Conservation (phyloP, 2,888 invertebrate genomes). For the Nomada ferruginata region DNA sequence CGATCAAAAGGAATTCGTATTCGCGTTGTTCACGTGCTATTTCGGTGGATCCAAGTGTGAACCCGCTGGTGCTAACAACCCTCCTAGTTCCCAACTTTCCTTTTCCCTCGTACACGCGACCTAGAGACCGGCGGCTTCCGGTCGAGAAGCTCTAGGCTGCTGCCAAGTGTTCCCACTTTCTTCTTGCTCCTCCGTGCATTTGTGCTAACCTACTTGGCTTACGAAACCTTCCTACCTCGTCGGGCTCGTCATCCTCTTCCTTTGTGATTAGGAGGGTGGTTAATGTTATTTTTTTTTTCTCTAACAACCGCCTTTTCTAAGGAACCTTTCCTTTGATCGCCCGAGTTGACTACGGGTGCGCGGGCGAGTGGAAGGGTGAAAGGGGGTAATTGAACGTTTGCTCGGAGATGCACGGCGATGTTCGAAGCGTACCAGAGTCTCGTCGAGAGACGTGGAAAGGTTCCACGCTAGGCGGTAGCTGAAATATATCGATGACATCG, state of each 20-base stretch:
- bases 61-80: slow-evolving; percentile 65
- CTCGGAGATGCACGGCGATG: not conserved
- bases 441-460: slow-evolving; percentile 29
- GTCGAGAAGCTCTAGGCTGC: slow-evolving; percentile 39
- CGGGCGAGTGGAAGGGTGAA: not conserved
- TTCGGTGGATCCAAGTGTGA: slow-evolving; percentile 25
- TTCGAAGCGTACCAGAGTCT: not conserved
- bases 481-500: slow-evolving; percentile 56
- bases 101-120: slow-evolving; percentile 46
- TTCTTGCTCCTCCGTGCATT: slow-evolving; percentile 28
- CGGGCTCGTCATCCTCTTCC: slow-evolving; percentile 27
- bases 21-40: not conserved
- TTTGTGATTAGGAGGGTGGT: slow-evolving; percentile 38
- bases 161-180: slow-evolving; percentile 56
- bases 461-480: slow-evolving; percentile 17
- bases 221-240: slow-evolving; percentile 9
- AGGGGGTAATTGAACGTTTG: not conserved
- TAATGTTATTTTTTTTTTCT: slow-evolving; percentile 36
- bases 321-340: not conserved
- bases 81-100: slow-evolving; percentile 35
- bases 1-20: slow-evolving; percentile 25
- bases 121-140: slow-evolving; percentile 51
- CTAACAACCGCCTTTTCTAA: slow-evolving; percentile 9
- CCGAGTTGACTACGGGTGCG: not conserved
- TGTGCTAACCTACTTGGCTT: slow-evolving; percentile 55